Base-by-base conservation (phyloP, 2,797 vertebrate genomes). In the Neosalanx taihuensis region DNA sequence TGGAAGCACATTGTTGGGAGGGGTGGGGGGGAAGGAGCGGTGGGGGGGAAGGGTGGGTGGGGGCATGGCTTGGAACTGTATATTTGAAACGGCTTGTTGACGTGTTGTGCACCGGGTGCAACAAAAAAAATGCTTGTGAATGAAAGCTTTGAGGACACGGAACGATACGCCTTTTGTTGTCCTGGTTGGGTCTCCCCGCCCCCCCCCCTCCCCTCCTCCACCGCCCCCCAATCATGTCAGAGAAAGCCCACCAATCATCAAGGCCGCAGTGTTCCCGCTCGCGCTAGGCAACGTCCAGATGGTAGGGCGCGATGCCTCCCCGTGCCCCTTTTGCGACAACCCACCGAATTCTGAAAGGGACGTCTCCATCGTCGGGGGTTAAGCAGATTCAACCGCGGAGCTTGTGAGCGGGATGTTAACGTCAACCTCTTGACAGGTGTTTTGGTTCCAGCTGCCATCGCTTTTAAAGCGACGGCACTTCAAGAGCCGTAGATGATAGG, bases 371-470 rank as follows among this genome's bases (percentile, higher is more conserved):
- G n/a, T 51, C 67, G 30, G 23, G 23, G 64, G 72, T 69, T 33
- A 60, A 72, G 71, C 46, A 64, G 64, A 72, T 67, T 61, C 30
- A 18, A 20, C 18, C 53, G 51, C 20, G 37, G 69, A 68, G 46
- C 64, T 30, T 61, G 46, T 62, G 67, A 80, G 49, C 49, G 63
- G 70, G 58, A 72, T 74, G 68, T 73, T 71, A 62, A 72, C 67
- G 56, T 75, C 30, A 60, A 72, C 75, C 67, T 70, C 49, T 58
- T 66, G 72, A 71, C 62, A 59, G 57, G 62, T 49, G 26, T 73
- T 79, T 70, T 58, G 65, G 63, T 64, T 69, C 62, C 20, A 49
- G 57, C 63, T 68, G 60, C 67, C 29, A 41, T n/a, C 35, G 29
- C 69, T 75, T 35, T 63, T 67, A 37, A 69, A 69, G 71, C 64